Percentiles rank a stretch among this genome's conserved stretches.
Evolutionary conservation across 2,113 vertebrate species (phyloP).

Genomic region (Cynoglossus semilaevis): DNA sequence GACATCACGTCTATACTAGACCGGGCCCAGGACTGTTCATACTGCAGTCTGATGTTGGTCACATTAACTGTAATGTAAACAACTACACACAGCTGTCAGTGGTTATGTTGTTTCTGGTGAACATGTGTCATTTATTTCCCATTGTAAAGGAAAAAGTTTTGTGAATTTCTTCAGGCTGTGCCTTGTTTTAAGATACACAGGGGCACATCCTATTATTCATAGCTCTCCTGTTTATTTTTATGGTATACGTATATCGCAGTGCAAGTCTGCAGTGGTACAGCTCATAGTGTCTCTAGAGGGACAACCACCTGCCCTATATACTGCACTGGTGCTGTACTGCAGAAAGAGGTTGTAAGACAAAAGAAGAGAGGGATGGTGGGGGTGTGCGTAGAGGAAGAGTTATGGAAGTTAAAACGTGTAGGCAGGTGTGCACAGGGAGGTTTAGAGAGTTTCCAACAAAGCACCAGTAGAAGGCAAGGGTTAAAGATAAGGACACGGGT

Average conservation of each 20-base stretch:
- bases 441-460: background rate
- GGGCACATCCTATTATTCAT: slow-evolving; percentile 14
- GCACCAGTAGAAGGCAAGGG: background rate
- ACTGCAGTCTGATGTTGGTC: no score
- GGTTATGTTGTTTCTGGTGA: background rate
- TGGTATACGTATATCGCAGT: slow-evolving; percentile 52
- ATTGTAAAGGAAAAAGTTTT: background rate
- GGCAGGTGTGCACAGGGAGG: slow-evolving; percentile 2
- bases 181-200: slow-evolving; percentile 1
- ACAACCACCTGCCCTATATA: slow-evolving; percentile 69
- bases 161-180: background rate
- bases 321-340: slow-evolving; percentile 48
- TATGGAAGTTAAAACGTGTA: slow-evolving; percentile 40
- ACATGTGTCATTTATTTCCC: background rate
- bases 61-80: no score
- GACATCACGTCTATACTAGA: no score
- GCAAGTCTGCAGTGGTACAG: slow-evolving; percentile 61
- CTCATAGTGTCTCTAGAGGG: slow-evolving; percentile 57
- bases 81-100: no score
- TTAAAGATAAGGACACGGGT: background rate
- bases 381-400: slow-evolving; percentile 4
- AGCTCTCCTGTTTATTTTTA: slow-evolving; percentile 43
- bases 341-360: slow-evolving; percentile 26
- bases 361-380: background rate
- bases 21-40: no score